Conservation (phyloP, 1,140 invertebrate genomes). For the Apolygus lucorum region DNA sequence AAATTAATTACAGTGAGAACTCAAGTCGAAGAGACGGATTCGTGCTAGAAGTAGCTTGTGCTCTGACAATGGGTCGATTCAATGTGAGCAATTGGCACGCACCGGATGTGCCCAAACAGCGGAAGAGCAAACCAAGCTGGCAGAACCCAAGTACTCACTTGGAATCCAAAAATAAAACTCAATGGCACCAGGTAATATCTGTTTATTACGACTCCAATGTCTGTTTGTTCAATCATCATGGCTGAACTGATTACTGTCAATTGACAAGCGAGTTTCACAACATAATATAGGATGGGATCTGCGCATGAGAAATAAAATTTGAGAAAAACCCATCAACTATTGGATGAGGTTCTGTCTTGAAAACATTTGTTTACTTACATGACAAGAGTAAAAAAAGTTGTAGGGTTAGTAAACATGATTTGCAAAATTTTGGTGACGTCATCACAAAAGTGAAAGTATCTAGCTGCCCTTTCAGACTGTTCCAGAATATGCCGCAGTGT, state of each 20-base stretch:
- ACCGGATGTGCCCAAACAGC: background rate
- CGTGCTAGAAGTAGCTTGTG: background rate
- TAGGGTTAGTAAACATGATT: too few relatives aligned
- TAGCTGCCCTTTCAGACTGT: background rate
- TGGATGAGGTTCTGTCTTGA: too few relatives aligned
- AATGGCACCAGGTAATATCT: background rate
- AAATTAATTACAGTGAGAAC: too few relatives aligned
- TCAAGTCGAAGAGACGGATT: background rate
- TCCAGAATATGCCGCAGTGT: background rate
- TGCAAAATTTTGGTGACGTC: too few relatives aligned
- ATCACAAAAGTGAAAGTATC: too few relatives aligned
- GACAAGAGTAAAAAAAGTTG: too few relatives aligned
- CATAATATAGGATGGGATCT: background rate
- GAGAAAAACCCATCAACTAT: too few relatives aligned
- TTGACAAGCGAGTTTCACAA: background rate
- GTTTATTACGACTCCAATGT: background rate
- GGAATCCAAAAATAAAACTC: background rate
- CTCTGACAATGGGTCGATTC: background rate
- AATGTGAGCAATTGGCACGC: constrained; percentile 5
- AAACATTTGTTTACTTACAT: background rate
- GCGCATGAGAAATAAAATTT: background rate
- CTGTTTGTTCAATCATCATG: background rate
- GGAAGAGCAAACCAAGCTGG: background rate
- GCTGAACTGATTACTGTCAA: background rate
- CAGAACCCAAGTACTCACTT: background rate